These are phyloP conservation scores for Geodia barretti DNA, from an alignment of 37 sponge, comb jelly and placozoan genomes.

Conservation along the genomic window DNA sequence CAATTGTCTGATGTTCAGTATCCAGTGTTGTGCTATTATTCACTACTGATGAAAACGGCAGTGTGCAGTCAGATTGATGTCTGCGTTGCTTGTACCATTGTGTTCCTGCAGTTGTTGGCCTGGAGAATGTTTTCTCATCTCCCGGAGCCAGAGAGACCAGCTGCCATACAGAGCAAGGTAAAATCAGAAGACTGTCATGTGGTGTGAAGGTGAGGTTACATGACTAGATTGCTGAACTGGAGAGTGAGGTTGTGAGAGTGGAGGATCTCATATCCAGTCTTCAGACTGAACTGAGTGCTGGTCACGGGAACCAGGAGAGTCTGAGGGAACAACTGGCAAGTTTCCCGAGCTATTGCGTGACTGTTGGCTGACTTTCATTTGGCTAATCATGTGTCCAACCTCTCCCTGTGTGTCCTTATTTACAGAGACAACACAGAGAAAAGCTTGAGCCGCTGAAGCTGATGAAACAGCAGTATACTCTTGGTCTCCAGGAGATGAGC, in stretches of 20 bases:
- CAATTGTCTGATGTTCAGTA: too few relatives aligned
- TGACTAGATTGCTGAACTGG: constrained; percentile 5
- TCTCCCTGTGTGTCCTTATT: background rate
- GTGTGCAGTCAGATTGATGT: too few relatives aligned
- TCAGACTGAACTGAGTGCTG: background rate
- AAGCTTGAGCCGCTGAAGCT: constrained; percentile 26
- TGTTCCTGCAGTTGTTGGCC: background rate
- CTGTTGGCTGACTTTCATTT: too few relatives aligned
- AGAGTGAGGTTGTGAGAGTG: background rate
- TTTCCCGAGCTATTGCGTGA: too few relatives aligned
- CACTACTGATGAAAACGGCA: too few relatives aligned
- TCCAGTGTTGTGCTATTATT: too few relatives aligned
- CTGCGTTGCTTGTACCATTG: too few relatives aligned
- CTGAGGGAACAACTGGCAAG: background rate
- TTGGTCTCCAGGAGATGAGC: background rate
- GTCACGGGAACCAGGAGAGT: background rate
- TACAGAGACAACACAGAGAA: constrained; percentile 9
- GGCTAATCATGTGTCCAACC: too few relatives aligned
- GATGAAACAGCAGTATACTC: background rate
- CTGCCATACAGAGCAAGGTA: background rate
- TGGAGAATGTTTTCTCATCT: background rate
- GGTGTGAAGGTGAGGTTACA: too few relatives aligned
- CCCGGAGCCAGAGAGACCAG: background rate
- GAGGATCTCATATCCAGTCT: background rate
- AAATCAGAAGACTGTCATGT: background rate